Evolutionary conservation across 2,797 vertebrate species (phyloP), one percentile per base, ranked within the genome.

Genomic region (Sylvia borin): DNA sequence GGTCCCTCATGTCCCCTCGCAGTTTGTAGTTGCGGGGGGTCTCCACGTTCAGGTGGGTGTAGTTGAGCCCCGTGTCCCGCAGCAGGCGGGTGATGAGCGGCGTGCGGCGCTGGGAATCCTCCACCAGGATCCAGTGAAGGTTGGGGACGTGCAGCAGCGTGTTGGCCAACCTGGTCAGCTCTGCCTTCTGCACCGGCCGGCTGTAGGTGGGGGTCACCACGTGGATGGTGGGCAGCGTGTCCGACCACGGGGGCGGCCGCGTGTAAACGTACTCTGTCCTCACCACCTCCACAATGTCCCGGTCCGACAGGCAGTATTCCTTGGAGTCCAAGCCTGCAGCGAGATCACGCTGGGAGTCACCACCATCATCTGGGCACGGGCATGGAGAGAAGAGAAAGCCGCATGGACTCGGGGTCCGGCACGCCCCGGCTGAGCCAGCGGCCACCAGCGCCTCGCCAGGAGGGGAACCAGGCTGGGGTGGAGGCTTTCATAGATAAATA

Each of bases 261-360:
- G 99, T 99, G 93, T 99, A 99, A 92, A 99, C 99, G 4, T 99
- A 99, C 95, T 99, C 99, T 45, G 99, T 99, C 98, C 99, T 99
- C 97, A 99, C 99, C 97, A 99, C 99, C 98, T 99, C 99, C 97
- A 99, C 99, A 62, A 99, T 99, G 98, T 99, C 99, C 89, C 99
- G 99, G 96, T 99, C 99, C 4, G 99, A 99, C 96, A 99, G 98
- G 97, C 99, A 99, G 97, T 99, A 99, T 97, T 99, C 99, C 97
- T 99, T 99, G 90, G 99, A 99, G 97, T 99, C 99, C 18, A 98
- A 96, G 24, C 98, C 98, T 73, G 98, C 98, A 36, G 98, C 97
- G 2, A 97, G 97, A 88, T 99, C 98, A 43, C 98, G 98, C 94
- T 98, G 98, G 85, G 98, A 98, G 67, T 99, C 99, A 6, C 98